Evolutionary conservation across 2,113 vertebrate species (phyloP).

Genomic region (Lagopus leucura): DNA sequence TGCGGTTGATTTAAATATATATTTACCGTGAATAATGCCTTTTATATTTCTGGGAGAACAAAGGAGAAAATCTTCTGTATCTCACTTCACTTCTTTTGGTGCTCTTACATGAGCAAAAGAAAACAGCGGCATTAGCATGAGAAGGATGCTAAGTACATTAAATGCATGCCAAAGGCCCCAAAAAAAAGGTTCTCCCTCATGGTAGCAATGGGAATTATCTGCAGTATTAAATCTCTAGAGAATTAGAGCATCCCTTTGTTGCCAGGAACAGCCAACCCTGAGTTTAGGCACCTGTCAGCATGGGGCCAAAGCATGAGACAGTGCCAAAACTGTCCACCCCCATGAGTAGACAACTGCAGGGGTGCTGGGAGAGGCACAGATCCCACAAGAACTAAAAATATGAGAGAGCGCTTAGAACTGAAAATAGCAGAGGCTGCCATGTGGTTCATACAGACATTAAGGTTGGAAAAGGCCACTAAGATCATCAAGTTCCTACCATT

Average conservation of each 20-base stretch:
- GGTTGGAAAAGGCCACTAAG: too few species aligned
- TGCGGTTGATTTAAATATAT: neutral
- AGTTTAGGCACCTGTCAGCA: neutral
- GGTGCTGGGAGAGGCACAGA: neutral
- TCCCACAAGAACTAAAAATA: neutral
- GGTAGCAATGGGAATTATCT: neutral
- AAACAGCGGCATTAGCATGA: neutral
- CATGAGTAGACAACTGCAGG: neutral
- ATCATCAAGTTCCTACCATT: too few species aligned
- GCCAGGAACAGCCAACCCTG: neutral
- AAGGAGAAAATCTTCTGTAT: neutral
- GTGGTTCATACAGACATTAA: neutral
- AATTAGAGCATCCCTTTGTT: neutral
- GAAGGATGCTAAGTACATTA: neutral
- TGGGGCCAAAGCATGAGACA: neutral
- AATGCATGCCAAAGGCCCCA: neutral
- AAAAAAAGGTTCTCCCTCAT: neutral
- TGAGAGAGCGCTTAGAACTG: neutral
- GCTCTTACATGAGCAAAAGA: neutral
- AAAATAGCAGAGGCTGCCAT: neutral
- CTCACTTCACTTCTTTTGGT: neutral
- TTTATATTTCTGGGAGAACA: neutral
- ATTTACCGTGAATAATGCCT: neutral
- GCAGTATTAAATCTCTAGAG: neutral
- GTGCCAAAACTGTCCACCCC: neutral